Percentiles rank a stretch among this genome's conserved stretches.
Evolutionary conservation across 2,888 invertebrate species (phyloP).

Genomic region (Diogma glabrata): DNA sequence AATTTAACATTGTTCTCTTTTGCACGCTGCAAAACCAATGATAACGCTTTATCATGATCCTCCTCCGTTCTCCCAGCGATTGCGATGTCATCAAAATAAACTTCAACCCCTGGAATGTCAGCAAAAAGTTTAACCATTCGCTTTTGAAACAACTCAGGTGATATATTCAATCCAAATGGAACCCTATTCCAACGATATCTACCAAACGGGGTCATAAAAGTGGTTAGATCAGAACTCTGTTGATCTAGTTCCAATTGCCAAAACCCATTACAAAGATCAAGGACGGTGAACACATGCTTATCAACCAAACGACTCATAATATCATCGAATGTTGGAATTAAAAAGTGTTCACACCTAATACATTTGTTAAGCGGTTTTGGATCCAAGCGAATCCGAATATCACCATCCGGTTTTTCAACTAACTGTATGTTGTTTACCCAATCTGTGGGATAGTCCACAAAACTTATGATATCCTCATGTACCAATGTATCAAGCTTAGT

Average conservation of each 20-base stretch:
- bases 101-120: background rate
- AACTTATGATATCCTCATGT: constrained; percentile 18
- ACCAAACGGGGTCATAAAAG: constrained; percentile 14
- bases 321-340: background rate
- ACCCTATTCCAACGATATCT: constrained; percentile 19
- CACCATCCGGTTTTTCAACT: too few relatives aligned
- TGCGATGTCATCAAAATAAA: background rate
- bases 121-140: too few relatives aligned
- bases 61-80: background rate
- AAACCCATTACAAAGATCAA: constrained; percentile 13
- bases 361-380: too few relatives aligned
- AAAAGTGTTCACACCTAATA: background rate
- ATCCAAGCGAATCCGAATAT: too few relatives aligned
- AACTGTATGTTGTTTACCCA: constrained; percentile 17
- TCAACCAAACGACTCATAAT: too few relatives aligned
- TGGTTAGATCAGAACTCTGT: background rate
- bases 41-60: background rate
- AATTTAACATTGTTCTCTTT: background rate
- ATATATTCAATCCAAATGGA: background rate
- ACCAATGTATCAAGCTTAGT: background rate
- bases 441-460: constrained; percentile 19
- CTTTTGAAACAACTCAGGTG: constrained; percentile 3
- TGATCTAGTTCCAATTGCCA: constrained; percentile 12
- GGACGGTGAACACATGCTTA: too few relatives aligned
- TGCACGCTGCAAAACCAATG: background rate